Conservation (phyloP, 1,140 invertebrate genomes). For the Anoplophora glabripennis region DNA sequence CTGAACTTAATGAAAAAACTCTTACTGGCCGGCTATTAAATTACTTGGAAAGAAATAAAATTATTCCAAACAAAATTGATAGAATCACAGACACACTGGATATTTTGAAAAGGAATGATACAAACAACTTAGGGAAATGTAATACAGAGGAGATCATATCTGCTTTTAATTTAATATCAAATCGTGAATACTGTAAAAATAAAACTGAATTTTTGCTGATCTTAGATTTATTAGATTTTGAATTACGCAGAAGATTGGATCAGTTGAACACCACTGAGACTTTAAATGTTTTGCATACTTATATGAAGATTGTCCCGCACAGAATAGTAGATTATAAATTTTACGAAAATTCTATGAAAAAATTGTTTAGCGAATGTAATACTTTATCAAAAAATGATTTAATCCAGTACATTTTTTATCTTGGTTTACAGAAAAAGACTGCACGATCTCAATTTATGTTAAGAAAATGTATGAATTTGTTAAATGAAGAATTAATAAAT, state of each 20-base stretch:
- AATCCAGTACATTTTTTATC: slow-evolving; percentile 44
- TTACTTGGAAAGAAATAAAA: slow-evolving; percentile 30
- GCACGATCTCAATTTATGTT: slow-evolving; percentile 30
- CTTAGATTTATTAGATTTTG: slow-evolving; percentile 31
- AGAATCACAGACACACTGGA: slow-evolving; percentile 4
- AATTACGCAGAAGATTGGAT: slow-evolving; percentile 30
- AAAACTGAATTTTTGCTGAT: slow-evolving; percentile 26
- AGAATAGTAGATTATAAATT: slow-evolving; percentile 34
- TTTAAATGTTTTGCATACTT: slow-evolving; percentile 35
- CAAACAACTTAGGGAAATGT: slow-evolving; percentile 14
- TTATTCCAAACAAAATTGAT: neutral
- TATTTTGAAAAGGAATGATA: slow-evolving; percentile 13
- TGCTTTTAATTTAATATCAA: slow-evolving; percentile 21
- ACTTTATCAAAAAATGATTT: slow-evolving; percentile 34
- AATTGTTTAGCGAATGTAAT: slow-evolving; percentile 24
- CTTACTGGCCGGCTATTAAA: slow-evolving; percentile 35
- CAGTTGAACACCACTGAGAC: slow-evolving; percentile 26
- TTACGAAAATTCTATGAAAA: slow-evolving; percentile 32
- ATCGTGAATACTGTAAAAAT: slow-evolving; percentile 18
- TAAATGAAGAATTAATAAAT: slow-evolving; percentile 29
- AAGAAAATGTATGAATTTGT: slow-evolving; percentile 34
- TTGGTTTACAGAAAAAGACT: slow-evolving; percentile 41
- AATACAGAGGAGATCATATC: slow-evolving; percentile 14
- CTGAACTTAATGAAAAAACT: slow-evolving; percentile 29
- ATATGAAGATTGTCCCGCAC: slow-evolving; percentile 33